phyloP scores from a whole-genome alignment of 2,113 vertebrate species.

The Raja brachyura region DNA sequence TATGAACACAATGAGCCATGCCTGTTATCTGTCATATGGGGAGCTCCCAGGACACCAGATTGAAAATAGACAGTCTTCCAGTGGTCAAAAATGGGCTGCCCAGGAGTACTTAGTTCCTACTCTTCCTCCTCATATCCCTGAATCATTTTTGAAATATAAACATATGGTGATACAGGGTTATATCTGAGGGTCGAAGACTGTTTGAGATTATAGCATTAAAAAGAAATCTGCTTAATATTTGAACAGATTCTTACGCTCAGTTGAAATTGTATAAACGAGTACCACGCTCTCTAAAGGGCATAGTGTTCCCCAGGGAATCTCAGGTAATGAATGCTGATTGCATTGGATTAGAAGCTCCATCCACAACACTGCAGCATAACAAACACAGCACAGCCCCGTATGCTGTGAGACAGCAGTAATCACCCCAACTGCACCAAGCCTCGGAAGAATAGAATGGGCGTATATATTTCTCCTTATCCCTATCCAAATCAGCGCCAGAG shows the following conservation, averaged over 20 bases:
- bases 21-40: neutral
- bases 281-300: slow-evolving; percentile 2
- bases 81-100: neutral
- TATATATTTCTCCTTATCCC: neutral
- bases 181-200: neutral
- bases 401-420: neutral
- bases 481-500: neutral
- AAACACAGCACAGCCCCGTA: neutral
- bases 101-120: neutral
- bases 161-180: neutral
- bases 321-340: slow-evolving; percentile 20
- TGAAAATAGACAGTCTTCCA: neutral
- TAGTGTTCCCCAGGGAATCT: neutral
- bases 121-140: too few relatives aligned
- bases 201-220: slow-evolving; percentile 1
- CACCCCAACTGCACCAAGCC: neutral
- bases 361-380: neutral
- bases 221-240: slow-evolving; percentile 22
- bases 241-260: neutral
- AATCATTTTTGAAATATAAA: neutral
- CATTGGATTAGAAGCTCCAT: slow-evolving; percentile 24
- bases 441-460: neutral
- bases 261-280: neutral
- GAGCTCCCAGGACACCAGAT: neutral
- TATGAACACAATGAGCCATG: neutral